A percentile compares a stretch with the other conserved stretches of the same genome.
These are phyloP conservation scores for Drosophila anomelani DNA, from an alignment of 2,888 invertebrate species.

Conservation along the genomic window DNA sequence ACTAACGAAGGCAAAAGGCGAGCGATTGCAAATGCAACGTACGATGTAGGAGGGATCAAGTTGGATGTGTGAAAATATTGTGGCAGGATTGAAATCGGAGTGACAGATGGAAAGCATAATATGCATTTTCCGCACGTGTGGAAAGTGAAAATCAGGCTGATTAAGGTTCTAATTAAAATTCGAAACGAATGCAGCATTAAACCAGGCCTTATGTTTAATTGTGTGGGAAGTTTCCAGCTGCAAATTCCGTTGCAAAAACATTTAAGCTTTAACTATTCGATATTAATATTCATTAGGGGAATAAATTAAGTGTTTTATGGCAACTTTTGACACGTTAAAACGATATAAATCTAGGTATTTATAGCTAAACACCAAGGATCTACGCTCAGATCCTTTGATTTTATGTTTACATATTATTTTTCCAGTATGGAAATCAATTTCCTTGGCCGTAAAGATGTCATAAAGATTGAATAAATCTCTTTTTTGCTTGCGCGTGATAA, in stretches of 20 bases:
- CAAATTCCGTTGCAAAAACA: too few relatives aligned
- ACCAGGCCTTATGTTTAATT: neutral
- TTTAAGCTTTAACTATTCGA: neutral
- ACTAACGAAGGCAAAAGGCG: constrained; percentile 12
- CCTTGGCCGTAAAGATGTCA: constrained; percentile 6
- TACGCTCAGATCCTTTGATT: neutral
- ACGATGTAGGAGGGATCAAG: constrained; percentile 5
- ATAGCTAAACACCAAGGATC: neutral
- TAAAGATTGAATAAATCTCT: neutral
- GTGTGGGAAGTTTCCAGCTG: neutral
- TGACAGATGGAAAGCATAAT: neutral
- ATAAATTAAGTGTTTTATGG: neutral
- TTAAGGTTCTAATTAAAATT: constrained; percentile 6
- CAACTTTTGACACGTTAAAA: neutral
- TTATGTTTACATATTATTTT: neutral
- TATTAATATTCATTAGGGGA: neutral
- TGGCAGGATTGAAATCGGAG: constrained; percentile 22
- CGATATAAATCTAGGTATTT: neutral
- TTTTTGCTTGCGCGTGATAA: constrained; percentile 1
- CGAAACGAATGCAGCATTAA: neutral
- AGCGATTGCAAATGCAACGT: constrained; percentile 8
- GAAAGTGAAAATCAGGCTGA: neutral
- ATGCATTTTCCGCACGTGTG: constrained; percentile 3
- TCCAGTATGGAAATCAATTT: neutral
- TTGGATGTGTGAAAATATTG: constrained; percentile 33